A percentile compares a stretch with the other conserved stretches of the same genome.
phyloP scores from a whole-genome alignment of 2,113 vertebrate species.

The Actenoides hombroni region DNA sequence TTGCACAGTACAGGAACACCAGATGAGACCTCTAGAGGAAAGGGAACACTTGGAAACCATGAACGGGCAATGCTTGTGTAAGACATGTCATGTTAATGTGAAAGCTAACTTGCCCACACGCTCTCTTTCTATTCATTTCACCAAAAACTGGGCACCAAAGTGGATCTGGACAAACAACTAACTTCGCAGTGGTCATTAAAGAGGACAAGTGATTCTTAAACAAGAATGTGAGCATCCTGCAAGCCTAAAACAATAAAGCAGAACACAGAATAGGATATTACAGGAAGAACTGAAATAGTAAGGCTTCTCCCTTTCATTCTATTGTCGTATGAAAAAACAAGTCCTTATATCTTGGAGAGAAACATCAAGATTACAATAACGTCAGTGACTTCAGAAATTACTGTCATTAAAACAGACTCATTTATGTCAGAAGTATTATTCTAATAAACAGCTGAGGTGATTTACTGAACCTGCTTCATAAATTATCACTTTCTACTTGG shows the following conservation, averaged over 20 bases:
- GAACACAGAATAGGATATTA: neutral
- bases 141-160: neutral
- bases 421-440: neutral
- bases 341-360: neutral
- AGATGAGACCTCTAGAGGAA: neutral
- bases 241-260: neutral
- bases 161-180: neutral
- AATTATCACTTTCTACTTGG: neutral
- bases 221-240: neutral
- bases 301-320: neutral
- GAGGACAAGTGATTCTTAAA: neutral
- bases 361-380: neutral
- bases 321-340: neutral
- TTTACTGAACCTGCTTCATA: neutral
- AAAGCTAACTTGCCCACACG: neutral
- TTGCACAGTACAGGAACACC: neutral
- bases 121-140: neutral
- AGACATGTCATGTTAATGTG: neutral
- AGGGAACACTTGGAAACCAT: neutral
- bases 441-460: neutral
- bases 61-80: neutral
- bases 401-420: neutral
- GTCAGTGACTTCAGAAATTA: neutral
- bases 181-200: neutral
- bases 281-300: neutral